Conservation (phyloP, 2,888 invertebrate genomes). For the Carcina quercana region DNA sequence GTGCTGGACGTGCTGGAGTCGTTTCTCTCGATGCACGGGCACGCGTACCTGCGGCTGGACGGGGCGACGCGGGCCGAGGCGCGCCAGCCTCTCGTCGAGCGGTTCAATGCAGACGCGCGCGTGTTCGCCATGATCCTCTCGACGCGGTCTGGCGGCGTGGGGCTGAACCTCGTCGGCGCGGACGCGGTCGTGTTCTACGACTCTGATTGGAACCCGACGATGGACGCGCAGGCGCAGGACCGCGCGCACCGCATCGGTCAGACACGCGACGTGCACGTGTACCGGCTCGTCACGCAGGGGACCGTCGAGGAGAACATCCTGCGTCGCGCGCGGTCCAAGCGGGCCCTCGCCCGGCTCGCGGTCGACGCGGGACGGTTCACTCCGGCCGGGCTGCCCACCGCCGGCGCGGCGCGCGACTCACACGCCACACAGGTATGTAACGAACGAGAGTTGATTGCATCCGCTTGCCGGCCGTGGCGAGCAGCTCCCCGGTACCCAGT, state of each 20-base stretch:
- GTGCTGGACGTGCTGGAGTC: conserved; percentile 99
- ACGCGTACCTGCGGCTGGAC: conserved; percentile 96
- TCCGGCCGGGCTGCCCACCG: conserved; percentile 90
- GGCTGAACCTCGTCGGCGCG: conserved; percentile 98
- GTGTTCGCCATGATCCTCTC: conserved; percentile 99
- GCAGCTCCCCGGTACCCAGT: too few relatives aligned
- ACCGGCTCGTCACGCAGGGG: conserved; percentile 95
- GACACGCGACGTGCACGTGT: conserved; percentile 98
- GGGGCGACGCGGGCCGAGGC: conserved; percentile 97
- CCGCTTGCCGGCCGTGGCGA: not conserved
- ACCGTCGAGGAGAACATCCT: conserved; percentile 99
- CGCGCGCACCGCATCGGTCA: conserved; percentile 99
- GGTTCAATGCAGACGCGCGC: conserved; percentile 97
- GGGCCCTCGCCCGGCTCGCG: conserved; percentile 95
- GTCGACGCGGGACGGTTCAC: conserved; percentile 99
- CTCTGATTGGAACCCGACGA: conserved; percentile 99
- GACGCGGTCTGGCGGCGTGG: conserved; percentile 97
- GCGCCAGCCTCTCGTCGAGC: conserved; percentile 96
- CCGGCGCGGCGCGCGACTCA: conserved; percentile 7
- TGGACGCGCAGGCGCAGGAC: conserved; percentile 97
- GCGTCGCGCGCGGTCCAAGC: conserved; percentile 98
- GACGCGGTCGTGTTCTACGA: conserved; percentile 99
- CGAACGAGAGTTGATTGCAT: not conserved
- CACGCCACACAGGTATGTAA: not conserved
- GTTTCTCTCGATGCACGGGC: conserved; percentile 97